Evolutionary conservation across 1,140 invertebrate species (phyloP).

Genomic region (Rhopalosiphum padi): DNA sequence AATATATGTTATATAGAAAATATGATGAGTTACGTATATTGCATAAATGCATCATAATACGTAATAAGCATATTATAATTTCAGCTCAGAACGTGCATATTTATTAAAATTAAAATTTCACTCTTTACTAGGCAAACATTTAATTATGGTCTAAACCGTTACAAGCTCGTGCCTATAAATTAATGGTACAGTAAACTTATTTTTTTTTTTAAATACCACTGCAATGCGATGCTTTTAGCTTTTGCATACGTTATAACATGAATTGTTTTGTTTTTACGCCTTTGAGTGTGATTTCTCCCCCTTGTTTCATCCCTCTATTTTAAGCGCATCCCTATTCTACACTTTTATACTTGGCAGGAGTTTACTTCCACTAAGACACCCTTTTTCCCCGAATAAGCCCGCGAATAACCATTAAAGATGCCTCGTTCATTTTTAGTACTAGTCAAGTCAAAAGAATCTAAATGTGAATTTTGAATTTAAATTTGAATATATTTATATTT

Average conservation of each 20-base stretch:
- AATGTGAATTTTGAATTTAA: slow-evolving; percentile 22
- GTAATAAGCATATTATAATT: neutral
- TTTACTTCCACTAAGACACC: slow-evolving; percentile 9
- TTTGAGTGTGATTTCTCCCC: neutral
- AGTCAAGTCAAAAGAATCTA: neutral
- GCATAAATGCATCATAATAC: neutral
- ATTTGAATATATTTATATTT: slow-evolving; percentile 39
- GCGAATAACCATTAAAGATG: slow-evolving; percentile 16
- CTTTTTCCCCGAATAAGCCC: neutral
- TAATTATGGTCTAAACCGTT: neutral
- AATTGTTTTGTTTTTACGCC: slow-evolving; percentile 25
- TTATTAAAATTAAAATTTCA: neutral
- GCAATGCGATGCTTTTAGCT: neutral
- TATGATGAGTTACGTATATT: neutral
- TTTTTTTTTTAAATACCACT: slow-evolving; percentile 1
- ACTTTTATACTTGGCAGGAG: neutral
- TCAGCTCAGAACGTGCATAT: neutral
- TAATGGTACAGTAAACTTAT: neutral
- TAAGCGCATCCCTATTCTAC: neutral
- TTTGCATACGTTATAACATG: neutral
- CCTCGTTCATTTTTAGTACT: slow-evolving; percentile 26
- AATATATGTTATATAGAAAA: neutral
- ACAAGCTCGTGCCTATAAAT: neutral
- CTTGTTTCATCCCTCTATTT: slow-evolving; percentile 9
- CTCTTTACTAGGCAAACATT: neutral